phyloP scores from a whole-genome alignment of 2,888 invertebrate genomes.

The Rhamnusium bicolor region DNA sequence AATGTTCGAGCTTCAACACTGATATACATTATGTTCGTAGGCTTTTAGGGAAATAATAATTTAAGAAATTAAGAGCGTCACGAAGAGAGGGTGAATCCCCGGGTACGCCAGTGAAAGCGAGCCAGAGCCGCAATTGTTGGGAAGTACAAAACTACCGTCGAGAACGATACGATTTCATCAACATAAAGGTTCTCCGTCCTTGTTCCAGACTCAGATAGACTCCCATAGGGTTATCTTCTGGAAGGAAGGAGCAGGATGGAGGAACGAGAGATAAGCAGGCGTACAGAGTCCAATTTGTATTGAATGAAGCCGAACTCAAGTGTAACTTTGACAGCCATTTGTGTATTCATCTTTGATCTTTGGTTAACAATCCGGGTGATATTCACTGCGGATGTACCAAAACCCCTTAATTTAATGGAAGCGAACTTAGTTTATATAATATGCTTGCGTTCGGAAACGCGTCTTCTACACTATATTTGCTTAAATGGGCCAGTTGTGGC shows the following conservation, averaged over 20 bases:
- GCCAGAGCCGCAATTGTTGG: constrained; percentile 27
- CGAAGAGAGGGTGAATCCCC: constrained; percentile 29
- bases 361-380: constrained; percentile 63
- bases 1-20: constrained; percentile 22
- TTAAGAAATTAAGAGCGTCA: constrained; percentile 34
- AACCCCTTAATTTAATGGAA: constrained; percentile 58
- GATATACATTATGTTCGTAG: constrained; percentile 28
- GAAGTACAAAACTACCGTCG: constrained; percentile 47
- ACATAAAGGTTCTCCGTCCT: constrained; percentile 45
- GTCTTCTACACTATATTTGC: constrained; percentile 15
- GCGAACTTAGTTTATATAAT: constrained; percentile 33
- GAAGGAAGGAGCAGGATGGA: constrained; percentile 31
- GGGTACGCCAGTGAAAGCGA: constrained; percentile 23
- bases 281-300: constrained; percentile 53
- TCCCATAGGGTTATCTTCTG: constrained; percentile 9
- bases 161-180: constrained; percentile 53
- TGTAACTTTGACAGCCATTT: constrained; percentile 63
- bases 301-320: constrained; percentile 57
- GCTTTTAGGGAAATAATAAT: constrained; percentile 33
- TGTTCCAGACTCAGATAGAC: constrained; percentile 26
- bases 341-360: constrained; percentile 67
- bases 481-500: constrained; percentile 9
- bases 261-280: constrained; percentile 32
- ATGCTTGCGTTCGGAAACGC: constrained; percentile 6
- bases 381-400: constrained; percentile 57